Conservation (phyloP, 2,113 vertebrate species). For the Pelecanus crispus region DNA sequence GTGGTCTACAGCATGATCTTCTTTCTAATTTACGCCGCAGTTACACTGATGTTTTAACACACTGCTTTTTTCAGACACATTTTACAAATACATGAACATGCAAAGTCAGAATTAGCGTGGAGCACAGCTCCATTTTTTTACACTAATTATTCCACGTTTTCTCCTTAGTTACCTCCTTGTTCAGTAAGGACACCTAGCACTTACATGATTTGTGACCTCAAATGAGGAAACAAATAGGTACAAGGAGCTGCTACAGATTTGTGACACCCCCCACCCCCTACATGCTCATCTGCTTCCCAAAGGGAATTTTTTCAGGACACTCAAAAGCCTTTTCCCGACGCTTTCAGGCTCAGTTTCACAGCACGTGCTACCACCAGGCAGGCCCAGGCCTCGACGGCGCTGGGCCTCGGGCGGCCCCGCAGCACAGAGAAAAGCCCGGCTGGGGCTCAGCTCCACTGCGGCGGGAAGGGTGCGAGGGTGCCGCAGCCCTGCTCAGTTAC, state of each 20-base stretch:
- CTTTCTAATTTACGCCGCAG: fast-evolving
- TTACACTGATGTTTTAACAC: fast-evolving
- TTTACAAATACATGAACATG: fast-evolving
- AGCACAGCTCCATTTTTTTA: no score
- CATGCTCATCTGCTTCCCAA: not conserved
- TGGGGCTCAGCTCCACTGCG: fast-evolving
- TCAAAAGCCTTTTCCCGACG: fast-evolving
- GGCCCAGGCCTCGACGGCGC: fast-evolving
- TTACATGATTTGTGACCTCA: fast-evolving
- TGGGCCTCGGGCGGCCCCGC: not conserved
- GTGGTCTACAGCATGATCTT: fast-evolving
- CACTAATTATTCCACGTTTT: fast-evolving
- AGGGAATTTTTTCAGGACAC: fast-evolving
- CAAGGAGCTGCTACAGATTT: fast-evolving
- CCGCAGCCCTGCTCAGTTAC: not conserved
- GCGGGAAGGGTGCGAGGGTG: no score
- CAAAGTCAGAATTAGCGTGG: fast-evolving
- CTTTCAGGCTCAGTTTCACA: fast-evolving
- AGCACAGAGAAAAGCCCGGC: no score
- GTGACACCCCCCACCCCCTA: no score
- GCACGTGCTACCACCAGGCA: fast-evolving
- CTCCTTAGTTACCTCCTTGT: not conserved
- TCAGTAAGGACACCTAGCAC: no score
- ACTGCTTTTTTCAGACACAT: not conserved
- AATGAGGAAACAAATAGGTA: fast-evolving